phyloP scores from a whole-genome alignment of 1,140 invertebrate species.

The Ganaspis sp. region DNA sequence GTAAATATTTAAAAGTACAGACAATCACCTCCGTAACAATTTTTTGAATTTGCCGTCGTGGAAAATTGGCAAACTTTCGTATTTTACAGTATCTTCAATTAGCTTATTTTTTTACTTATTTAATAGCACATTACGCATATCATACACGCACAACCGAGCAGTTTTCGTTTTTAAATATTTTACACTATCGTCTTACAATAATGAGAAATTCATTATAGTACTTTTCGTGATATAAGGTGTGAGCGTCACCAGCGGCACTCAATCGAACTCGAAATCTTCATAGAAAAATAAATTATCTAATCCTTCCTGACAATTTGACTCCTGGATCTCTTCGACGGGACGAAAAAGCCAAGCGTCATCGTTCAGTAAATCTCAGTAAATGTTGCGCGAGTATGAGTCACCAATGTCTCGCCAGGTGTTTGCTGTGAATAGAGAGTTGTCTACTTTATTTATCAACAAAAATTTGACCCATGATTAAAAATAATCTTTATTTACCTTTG shows the following conservation, averaged over 20 bases:
- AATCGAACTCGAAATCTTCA: constrained; percentile 24
- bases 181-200: constrained; percentile 11
- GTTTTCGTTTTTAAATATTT: neutral
- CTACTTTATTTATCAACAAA: constrained; percentile 58
- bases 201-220: neutral
- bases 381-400: constrained; percentile 65
- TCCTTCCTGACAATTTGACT: neutral
- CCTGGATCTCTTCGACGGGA: neutral
- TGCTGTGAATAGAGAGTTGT: constrained; percentile 71
- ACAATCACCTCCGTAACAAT: neutral
- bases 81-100: constrained; percentile 10
- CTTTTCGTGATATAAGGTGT: neutral
- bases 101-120: neutral
- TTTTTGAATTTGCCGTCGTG: neutral
- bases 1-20: neutral
- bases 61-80: neutral
- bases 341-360: constrained; percentile 29
- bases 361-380: constrained; percentile 57
- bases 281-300: constrained; percentile 17
- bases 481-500: constrained; percentile 75
- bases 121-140: constrained; percentile 10
- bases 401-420: constrained; percentile 71
- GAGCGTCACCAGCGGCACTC: neutral
- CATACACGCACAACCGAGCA: constrained; percentile 3
- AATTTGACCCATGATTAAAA: neutral